These are phyloP conservation scores for Paradisaea rubra DNA, from an alignment of 2,113 vertebrate species.

Conservation along the genomic window DNA sequence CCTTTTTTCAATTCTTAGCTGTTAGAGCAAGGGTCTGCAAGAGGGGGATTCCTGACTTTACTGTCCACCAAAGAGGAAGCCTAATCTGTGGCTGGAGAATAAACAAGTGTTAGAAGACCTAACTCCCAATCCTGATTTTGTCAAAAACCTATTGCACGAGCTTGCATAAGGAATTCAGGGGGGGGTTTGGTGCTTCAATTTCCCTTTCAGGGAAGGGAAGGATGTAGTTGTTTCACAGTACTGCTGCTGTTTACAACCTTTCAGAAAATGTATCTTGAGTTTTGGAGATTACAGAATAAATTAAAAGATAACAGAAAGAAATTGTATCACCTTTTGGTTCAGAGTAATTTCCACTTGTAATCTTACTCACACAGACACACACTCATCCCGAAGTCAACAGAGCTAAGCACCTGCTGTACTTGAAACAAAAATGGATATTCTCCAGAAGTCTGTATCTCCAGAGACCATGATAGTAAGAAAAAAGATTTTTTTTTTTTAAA, in stretches of 20 bases:
- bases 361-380: accelerated
- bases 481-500: not conserved
- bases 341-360: not conserved
- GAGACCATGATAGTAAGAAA: not conserved
- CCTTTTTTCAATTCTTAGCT: not conserved
- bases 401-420: not conserved
- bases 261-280: not conserved
- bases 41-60: not conserved
- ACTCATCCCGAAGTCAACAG: not conserved
- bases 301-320: not conserved
- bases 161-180: not conserved
- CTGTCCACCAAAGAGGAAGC: not conserved
- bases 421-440: not conserved
- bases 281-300: not conserved
- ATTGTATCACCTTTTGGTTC: not conserved
- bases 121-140: not conserved
- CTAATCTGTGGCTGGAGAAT: not conserved
- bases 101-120: not conserved
- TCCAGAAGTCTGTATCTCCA: not conserved
- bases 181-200: not conserved
- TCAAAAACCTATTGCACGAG: not conserved
- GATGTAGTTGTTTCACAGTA: not conserved
- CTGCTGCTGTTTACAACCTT: not conserved
- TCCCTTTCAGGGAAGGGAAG: not conserved
- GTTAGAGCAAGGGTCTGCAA: not conserved